phyloP scores from a whole-genome alignment of 2,113 vertebrate genomes.

The Serinus canaria region DNA sequence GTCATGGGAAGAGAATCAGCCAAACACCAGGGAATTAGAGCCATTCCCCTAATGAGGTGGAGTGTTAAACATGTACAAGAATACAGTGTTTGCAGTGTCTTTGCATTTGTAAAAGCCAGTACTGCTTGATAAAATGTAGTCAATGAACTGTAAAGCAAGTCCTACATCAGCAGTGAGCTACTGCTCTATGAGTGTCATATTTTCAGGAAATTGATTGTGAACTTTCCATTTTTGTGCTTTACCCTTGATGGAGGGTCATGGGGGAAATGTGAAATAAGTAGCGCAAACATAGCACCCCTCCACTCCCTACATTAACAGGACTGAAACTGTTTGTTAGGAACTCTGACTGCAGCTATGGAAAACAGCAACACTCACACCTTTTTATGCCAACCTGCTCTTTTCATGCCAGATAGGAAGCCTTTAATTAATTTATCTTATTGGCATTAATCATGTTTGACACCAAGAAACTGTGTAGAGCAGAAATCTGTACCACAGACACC shows the following conservation, averaged over 20 bases:
- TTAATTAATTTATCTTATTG: background rate
- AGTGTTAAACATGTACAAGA: accelerated
- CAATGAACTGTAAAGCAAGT: background rate
- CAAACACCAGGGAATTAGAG: accelerated
- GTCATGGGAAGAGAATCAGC: background rate
- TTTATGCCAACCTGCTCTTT: background rate
- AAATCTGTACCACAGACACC: background rate
- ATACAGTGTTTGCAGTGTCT: background rate
- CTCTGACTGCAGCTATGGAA: background rate
- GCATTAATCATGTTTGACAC: background rate
- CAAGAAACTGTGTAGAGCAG: background rate
- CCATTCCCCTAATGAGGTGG: background rate
- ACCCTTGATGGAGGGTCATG: background rate
- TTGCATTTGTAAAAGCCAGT: background rate
- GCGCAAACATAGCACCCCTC: background rate
- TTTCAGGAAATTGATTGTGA: background rate
- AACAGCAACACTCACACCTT: background rate
- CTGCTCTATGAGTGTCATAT: background rate
- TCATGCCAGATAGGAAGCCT: background rate
- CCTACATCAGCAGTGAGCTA: background rate
- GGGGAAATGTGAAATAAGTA: background rate
- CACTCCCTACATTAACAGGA: background rate
- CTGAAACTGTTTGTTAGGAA: background rate
- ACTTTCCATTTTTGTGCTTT: background rate
- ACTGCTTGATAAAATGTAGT: background rate